Evolutionary conservation across 2,888 invertebrate genomes (phyloP), one percentile per base, ranked within the genome.

Genomic region (Drosophila sordidula): DNA sequence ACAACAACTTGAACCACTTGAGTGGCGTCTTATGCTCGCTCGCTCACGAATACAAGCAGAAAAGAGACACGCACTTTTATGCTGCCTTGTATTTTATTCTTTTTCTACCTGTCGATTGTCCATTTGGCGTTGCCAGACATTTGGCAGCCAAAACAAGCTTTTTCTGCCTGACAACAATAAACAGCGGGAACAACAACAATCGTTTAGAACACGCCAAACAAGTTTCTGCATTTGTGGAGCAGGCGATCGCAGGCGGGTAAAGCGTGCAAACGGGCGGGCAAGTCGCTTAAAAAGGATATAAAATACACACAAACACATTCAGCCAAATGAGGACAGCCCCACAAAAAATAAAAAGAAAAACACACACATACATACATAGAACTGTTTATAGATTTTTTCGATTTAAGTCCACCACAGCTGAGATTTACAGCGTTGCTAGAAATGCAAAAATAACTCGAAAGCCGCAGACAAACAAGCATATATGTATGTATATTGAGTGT

Each of bases 181-280:
- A 29, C 59, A 39, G 59, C 46, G 65, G 45, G 29, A 67, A 54
- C 50, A 72, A 72, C 64, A 72, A 84, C 78, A 74, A 55, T 74
- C 77, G 67, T 79, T 89, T 84, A 85, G 85, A 85, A 85, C 87
- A 89, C 67, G 81, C 71, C 78, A 85, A 85, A 85, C 85, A 84
- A 85, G 85, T 85, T 85, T 89, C 63, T 68, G 71, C 78, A 70
- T 74, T 63, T 77, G 75, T 70, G 54, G 47, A 67, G 42, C 65
- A 64, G 49, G 42, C 46, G 59, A 63, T 72, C 59, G n/a, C 18
- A 41, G 46, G 49, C 57, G 38, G 42, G 41, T 25, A 29, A 16
- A 25, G 26, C 34, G 14, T 25, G 39, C n/a, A 26, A 26, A 44
- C 45, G 59, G 56, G 29, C 52, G 38, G 68, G 62, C 69, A 57